Percentiles rank a stretch among this genome's conserved stretches.
Evolutionary conservation across 2,797 vertebrate species (phyloP).

Genomic region (Hirundo rustica): DNA sequence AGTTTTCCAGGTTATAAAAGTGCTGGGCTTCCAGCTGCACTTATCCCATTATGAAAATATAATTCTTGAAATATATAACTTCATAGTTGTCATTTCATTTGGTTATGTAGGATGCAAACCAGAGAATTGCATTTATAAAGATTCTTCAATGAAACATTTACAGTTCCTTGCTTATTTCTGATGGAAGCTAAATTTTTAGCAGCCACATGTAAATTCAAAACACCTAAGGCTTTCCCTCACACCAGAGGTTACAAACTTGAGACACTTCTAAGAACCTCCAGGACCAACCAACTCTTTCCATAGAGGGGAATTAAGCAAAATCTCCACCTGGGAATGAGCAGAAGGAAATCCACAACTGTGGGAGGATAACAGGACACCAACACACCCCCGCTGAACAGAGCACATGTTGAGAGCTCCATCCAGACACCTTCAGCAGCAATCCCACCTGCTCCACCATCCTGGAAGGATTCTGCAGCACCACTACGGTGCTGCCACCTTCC

Average conservation of each 20-base stretch:
- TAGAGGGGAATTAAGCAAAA: not conserved
- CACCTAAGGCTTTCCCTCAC: not conserved
- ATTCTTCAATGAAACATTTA: not conserved
- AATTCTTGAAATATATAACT: not conserved
- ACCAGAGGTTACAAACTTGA: not conserved
- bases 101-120: not conserved
- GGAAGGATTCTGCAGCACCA: not conserved
- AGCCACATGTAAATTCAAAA: not conserved
- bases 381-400: not conserved
- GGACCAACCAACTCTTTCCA: not conserved
- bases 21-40: not conserved
- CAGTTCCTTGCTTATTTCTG: not conserved
- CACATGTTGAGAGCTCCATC: not conserved
- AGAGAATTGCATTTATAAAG: not conserved
- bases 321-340: not conserved
- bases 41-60: not conserved
- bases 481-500: not conserved
- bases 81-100: not conserved
- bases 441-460: not conserved
- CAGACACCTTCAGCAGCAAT: not conserved
- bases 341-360: fast-evolving
- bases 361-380: not conserved
- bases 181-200: not conserved
- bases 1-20: not conserved
- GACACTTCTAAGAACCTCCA: not conserved